phyloP scores from a whole-genome alignment of 1,140 invertebrate genomes.

The Bradysia coprophila region DNA sequence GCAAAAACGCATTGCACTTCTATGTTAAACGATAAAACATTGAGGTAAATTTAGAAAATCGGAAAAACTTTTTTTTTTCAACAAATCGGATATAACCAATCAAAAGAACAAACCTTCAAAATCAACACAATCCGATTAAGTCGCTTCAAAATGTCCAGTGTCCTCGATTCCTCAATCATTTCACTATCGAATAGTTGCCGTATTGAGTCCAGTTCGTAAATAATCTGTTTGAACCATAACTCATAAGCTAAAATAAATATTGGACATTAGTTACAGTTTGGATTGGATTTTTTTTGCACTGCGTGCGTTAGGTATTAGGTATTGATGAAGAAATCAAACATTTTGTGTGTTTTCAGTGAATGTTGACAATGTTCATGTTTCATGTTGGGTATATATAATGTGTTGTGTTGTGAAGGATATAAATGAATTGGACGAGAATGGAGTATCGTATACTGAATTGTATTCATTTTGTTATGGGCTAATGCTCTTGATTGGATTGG shows the following conservation, averaged over 20 bases:
- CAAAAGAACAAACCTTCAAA: conserved; percentile 50
- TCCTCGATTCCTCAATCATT: conserved; percentile 77
- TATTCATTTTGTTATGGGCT: too few species aligned
- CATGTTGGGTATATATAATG: too few species aligned
- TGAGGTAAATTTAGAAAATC: too few species aligned
- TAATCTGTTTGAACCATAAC: conserved; percentile 99
- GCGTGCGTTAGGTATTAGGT: too few species aligned
- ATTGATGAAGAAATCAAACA: too few species aligned
- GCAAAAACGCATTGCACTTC: too few species aligned
- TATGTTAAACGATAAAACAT: too few species aligned
- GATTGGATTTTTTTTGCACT: not conserved
- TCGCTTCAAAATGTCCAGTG: conserved; percentile 80
- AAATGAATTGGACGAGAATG: too few species aligned
- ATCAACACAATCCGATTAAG: conserved; percentile 86
- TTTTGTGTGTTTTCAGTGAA: not conserved
- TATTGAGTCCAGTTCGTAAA: conserved; percentile 91
- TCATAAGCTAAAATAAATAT: conserved; percentile 69
- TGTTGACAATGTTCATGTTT: not conserved
- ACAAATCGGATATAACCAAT: not conserved
- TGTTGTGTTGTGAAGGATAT: too few species aligned
- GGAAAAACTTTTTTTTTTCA: too few species aligned
- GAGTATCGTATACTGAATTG: too few species aligned
- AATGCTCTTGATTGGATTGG: too few species aligned
- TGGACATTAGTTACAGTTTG: not conserved
- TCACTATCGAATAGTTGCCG: conserved; percentile 56